Conservation (phyloP, 2,113 vertebrate species). For the Podiceps cristatus region DNA sequence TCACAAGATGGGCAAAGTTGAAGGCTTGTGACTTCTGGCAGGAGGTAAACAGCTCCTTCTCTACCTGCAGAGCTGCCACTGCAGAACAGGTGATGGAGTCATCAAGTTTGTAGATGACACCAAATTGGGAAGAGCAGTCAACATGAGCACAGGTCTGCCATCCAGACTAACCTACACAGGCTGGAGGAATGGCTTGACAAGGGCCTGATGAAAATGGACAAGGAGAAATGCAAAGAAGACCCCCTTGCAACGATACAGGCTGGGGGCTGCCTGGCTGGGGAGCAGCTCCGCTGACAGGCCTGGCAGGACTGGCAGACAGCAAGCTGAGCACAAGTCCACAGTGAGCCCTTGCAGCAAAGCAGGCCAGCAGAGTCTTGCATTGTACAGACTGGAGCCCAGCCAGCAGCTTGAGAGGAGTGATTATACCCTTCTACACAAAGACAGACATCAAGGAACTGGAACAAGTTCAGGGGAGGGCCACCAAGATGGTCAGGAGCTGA, state of each 20-base stretch:
- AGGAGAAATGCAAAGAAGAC: not conserved
- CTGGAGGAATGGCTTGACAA: not conserved
- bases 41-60: not conserved
- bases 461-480: not conserved
- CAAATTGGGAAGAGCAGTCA: not conserved
- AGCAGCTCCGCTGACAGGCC: not conserved
- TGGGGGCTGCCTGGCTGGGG: not conserved
- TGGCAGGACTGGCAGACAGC: not conserved
- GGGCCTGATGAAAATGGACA: not conserved
- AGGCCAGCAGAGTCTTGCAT: fast-evolving
- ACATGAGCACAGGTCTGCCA: not conserved
- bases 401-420: not conserved
- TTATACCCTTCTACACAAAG: not conserved
- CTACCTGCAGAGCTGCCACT: not conserved
- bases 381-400: not conserved
- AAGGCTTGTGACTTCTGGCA: not conserved
- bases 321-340: not conserved
- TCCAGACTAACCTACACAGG: not conserved
- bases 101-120: not conserved
- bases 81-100: not conserved
- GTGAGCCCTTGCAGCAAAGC: not conserved
- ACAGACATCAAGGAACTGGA: not conserved
- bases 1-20: not conserved
- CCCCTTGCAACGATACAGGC: fast-evolving
- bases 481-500: not conserved